phyloP scores from a whole-genome alignment of 2,113 vertebrate species.

The Malurus cyaneus region DNA sequence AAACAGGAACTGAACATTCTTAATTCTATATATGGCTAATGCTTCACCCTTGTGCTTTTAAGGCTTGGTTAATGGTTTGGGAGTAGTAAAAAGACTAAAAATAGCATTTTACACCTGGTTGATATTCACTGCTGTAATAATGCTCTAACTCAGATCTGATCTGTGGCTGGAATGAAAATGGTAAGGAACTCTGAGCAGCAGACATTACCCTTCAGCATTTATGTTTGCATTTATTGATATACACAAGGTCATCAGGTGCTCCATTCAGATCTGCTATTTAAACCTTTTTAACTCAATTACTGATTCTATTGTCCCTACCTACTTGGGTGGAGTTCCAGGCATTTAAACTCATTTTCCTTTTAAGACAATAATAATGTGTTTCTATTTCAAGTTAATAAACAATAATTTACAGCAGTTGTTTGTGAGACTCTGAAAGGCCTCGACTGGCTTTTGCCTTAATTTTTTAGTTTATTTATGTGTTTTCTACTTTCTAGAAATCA shows the following conservation, averaged over 20 bases:
- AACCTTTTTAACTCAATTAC: background rate
- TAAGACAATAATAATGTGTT: background rate
- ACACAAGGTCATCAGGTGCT: background rate
- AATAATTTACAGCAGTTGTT: background rate
- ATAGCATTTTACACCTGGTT: background rate
- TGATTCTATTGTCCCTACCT: background rate
- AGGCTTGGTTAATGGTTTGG: background rate
- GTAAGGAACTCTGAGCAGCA: background rate
- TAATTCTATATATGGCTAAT: background rate
- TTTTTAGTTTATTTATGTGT: background rate
- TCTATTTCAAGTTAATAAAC: background rate
- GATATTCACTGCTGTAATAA: background rate
- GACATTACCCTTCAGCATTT: background rate
- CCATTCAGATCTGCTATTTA: background rate
- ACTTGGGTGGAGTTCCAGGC: background rate
- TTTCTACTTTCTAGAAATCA: background rate
- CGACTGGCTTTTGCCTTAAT: accelerated
- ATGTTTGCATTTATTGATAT: background rate
- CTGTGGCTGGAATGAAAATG: background rate
- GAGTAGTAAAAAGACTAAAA: background rate
- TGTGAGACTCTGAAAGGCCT: background rate
- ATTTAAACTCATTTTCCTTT: background rate
- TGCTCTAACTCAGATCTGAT: background rate
- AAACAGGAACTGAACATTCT: background rate
- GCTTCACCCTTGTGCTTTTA: background rate